Base-by-base conservation (phyloP, 2,888 invertebrate species). In the Chaetogeoica ovagalla region DNA sequence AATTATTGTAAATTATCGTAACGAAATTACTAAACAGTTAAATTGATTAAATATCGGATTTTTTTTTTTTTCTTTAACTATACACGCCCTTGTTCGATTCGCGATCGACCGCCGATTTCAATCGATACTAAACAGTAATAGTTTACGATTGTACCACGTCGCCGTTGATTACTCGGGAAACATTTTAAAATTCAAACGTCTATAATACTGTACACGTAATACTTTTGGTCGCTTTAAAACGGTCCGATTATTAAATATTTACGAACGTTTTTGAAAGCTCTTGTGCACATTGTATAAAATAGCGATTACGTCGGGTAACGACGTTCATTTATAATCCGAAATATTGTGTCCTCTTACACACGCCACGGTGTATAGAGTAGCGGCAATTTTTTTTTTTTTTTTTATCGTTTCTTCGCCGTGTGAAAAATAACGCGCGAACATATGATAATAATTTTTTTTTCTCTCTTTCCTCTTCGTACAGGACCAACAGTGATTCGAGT, bases 401-500 rank as follows among this genome's bases (percentile, higher is more conserved):
- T 21, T 30, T 30, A 21, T 55, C 37, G 2, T 17, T 55, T 23
- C 8, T 63, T 43, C 6, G 11, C n/a, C 3, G 11, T 13, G 19
- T 30, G n/a, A n/a, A n/a, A 21, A n/a, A 30, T 30, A 2, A 30
- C 30, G 30, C 4, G n/a, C 52, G 21, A 57, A 39, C 55, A 19
- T 72, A 43, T 39, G 52, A 55, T 55, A 30, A 30, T 30, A n/a
- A n/a, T 30, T 30, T 30, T 30, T 30, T 30, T 30, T 30, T 30
- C 30, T 52, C 65, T 48, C n/a, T 57, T 43, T 72, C 5, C 1
- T 48, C 30, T n/a, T 17, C 57, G 0, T 7, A 9, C 86, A 89
- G 89, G 83, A 88, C 88, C 84, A 89, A 89, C 85, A 86, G 87
- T 74, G 88, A 86, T 82, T 84, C 85, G 82, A 86, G 86, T 82